Evolutionary conservation across 2,113 vertebrate genomes (phyloP), one percentile per base, ranked within the genome.

Genomic region (Dicrurus megarhynchus): DNA sequence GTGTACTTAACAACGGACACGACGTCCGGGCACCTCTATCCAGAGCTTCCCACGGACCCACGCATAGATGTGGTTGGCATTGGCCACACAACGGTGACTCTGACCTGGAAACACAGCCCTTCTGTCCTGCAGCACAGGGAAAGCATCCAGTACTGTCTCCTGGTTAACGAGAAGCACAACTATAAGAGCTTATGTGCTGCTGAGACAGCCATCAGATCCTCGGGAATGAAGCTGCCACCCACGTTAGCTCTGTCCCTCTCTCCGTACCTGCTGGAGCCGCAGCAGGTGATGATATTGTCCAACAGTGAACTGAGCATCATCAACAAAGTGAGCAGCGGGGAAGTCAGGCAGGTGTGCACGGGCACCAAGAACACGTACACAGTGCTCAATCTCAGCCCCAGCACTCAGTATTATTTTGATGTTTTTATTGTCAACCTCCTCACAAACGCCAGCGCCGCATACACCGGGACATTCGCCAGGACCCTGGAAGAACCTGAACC

Each of bases 341-440:
- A 98, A 46, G 97, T 98, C 47, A 98, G 96, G 79, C 99, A 98
- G 87, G 95, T 95, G 32, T 99, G 99, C 53, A 77, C 97, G 67
- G 99, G 98, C 26, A 97, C 97, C 22, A 98, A 97, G 95, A 99
- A 97, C 32, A 98, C 98, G 6, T 99, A 99, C 96, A 99, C 98
- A 0, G 97, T 99, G 74, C 97, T 98, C 6, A 98, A 95, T 16
- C 98, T 99, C 71, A 97, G 97, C 49, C 98, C 99, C 16, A 98
- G 97, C 90, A 98, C 98, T 9, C 98, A 97, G 71, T 99, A 99
- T 89, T 99, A 99, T 95, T 98, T 99, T 41, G 98, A 99, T 1
- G 96, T 99, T 26, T 99, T 99, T 67, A 98, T 98, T 60, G 97
- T 98, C 4, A 98, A 99, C 67, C 96, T 97, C 69, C 80, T 98